Percentiles rank a stretch among this genome's conserved stretches.
phyloP scores from a whole-genome alignment of 1,140 invertebrate genomes.

The Eupristina koningsbergeri region DNA sequence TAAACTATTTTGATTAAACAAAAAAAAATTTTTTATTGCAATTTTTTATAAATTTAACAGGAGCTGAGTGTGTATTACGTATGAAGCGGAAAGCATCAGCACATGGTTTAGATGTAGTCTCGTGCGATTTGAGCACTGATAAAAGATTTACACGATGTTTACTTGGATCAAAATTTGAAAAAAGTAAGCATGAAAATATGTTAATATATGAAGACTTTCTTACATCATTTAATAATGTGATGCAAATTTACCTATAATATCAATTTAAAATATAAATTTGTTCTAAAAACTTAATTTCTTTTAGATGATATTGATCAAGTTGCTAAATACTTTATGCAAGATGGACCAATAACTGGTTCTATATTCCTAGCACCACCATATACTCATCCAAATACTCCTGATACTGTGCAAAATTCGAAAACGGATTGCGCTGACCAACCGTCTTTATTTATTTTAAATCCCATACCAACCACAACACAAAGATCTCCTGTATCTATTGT shows the following conservation, averaged over 20 bases:
- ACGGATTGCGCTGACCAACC: not conserved
- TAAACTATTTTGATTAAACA: no score
- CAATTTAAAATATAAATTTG: not conserved
- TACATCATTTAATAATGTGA: no score
- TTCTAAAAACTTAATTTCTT: not conserved
- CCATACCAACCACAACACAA: not conserved
- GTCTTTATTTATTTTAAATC: conserved; percentile 7
- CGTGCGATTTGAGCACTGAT: conserved; percentile 39
- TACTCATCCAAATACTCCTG: not conserved
- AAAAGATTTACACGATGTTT: conserved; percentile 48
- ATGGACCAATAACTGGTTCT: conserved; percentile 56
- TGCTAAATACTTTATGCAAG: conserved; percentile 61
- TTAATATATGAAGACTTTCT: no score
- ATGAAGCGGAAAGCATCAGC: conserved; percentile 48
- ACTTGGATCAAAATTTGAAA: conserved; percentile 44
- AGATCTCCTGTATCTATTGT: not conserved
- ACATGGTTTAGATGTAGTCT: conserved; percentile 38
- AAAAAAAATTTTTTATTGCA: no score
- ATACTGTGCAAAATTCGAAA: not conserved
- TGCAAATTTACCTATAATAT: no score
- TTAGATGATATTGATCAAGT: conserved; percentile 59
- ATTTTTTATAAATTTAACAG: conserved; percentile 37
- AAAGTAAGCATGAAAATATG: conserved; percentile 34
- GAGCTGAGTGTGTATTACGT: conserved; percentile 44
- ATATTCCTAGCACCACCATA: conserved; percentile 38